Evolutionary conservation across 1,140 invertebrate species (phyloP).

Genomic region (Carposina sasakii): DNA sequence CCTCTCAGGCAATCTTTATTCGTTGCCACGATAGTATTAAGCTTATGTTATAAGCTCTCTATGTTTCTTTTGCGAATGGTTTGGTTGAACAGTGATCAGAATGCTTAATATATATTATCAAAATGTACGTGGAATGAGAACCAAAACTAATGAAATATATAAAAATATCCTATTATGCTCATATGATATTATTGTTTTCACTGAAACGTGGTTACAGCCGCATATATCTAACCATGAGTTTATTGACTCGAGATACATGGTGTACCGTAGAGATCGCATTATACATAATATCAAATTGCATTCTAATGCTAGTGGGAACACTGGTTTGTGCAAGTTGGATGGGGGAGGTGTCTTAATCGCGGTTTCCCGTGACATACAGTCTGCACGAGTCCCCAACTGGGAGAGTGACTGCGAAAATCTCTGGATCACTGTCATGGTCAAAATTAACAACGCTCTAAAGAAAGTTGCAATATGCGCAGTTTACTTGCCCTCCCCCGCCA

Average conservation of each 20-base stretch:
- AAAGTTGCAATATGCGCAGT: constrained; percentile 6
- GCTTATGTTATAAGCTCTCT: neutral
- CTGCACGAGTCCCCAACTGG: neutral
- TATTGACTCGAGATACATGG: neutral
- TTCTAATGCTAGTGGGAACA: too few species aligned
- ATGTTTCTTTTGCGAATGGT: neutral
- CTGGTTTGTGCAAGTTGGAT: neutral
- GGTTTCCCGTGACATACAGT: neutral
- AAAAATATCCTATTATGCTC: neutral
- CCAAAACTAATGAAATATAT: neutral
- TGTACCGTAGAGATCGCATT: neutral
- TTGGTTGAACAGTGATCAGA: neutral
- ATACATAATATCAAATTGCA: neutral
- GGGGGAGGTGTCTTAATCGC: constrained; percentile 8
- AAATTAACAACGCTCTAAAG: neutral
- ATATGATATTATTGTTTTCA: constrained; percentile 4
- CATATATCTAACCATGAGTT: neutral
- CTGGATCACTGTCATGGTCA: constrained; percentile 3
- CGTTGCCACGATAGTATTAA: neutral
- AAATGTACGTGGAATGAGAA: neutral
- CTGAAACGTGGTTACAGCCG: neutral
- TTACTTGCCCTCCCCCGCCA: constrained; percentile 4
- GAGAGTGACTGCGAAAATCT: constrained; percentile 8
- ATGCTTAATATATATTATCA: constrained; percentile 2
- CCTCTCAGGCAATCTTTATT: neutral